Evolutionary conservation across 1,140 invertebrate species (phyloP), one percentile per base, ranked within the genome.

Genomic region (Drosophila biarmipes): DNA sequence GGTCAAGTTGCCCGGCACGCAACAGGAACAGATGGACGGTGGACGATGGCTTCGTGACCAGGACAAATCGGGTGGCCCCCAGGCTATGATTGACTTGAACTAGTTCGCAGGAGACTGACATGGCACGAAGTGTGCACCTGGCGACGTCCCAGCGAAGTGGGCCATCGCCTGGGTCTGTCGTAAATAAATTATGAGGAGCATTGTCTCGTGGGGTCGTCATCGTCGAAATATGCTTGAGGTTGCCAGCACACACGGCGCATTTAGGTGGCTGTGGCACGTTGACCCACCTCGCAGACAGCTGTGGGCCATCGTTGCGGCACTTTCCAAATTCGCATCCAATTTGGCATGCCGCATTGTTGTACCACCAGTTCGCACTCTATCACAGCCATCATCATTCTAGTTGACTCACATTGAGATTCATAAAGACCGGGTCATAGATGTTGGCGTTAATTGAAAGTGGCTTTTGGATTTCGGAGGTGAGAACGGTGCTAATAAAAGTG

Each of bases 41-140:
- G 49, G 57, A 29, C 45, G 29, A 31, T 40, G 53, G 73, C 45
- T 46, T 40, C 51, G 71, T 78, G 79, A 77, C 54, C 81, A 73
- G 73, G 74, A 74, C 63, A 53, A 52, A 40, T 48, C 8, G 49
- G 19, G 5, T 63, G 62, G 31, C 68, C 77, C 61, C 49, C 62
- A 73, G 58, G 68, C 62, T 61, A 55, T 78, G 84, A 86, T 87
- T 78, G 82, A 86, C 82, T 86, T 87, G 63, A 87, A 86, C 82
- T 82, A 87, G 82, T 86, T 86, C 58, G 64, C 84, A 54, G 64
- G 74, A 57, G 59, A 71, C 63, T 69, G 38, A 56, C 67, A 59
- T 34, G 40, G 12, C 31, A 66, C 62, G 42, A 66, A 35, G 38
- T 51, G 48, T 51, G 48, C 72, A 74, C 59, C 71, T 75, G 72